Evolutionary conservation across 2,888 invertebrate species (phyloP).

Genomic region (Scaptomyza caliginosa): DNA sequence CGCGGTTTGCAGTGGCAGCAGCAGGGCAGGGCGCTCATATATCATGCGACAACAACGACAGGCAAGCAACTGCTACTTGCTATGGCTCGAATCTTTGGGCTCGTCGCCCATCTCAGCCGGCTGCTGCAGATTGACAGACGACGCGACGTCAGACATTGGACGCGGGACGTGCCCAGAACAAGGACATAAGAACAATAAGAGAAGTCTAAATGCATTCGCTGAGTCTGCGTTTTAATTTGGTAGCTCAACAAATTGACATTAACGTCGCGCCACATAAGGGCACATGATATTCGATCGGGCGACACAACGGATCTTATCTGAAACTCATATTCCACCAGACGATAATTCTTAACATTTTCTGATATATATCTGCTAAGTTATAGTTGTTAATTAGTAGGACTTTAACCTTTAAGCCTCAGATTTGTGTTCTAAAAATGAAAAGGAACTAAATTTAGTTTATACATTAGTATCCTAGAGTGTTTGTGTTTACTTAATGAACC

Average conservation of each 20-base stretch:
- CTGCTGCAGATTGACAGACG: constrained; percentile 54
- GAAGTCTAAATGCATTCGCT: constrained; percentile 30
- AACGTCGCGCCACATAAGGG: constrained; percentile 59
- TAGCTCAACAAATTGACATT: constrained; percentile 75
- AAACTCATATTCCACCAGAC: constrained; percentile 19
- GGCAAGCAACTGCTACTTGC: constrained; percentile 28
- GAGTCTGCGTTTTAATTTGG: constrained; percentile 65
- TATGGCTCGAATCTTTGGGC: constrained; percentile 60
- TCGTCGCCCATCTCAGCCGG: constrained; percentile 43
- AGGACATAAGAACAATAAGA: constrained; percentile 35
- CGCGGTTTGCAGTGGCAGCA: constrained; percentile 67
- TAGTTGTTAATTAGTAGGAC: constrained; percentile 12
- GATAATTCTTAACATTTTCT: constrained; percentile 1
- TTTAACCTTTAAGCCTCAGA: not conserved
- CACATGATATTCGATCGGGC: constrained; percentile 48
- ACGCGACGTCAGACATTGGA: constrained; percentile 35
- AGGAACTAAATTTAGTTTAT: not conserved
- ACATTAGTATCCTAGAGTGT: not conserved
- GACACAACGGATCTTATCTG: constrained; percentile 45
- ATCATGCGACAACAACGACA: constrained; percentile 64
- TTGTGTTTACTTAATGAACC: constrained; percentile 25
- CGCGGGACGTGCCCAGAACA: constrained; percentile 50
- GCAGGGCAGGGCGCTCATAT: constrained; percentile 71
- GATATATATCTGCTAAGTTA: constrained; percentile 17
- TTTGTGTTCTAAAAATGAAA: not conserved